Evolutionary conservation across 2,888 invertebrate genomes (phyloP).

Genomic region (Trimorus sp.): DNA sequence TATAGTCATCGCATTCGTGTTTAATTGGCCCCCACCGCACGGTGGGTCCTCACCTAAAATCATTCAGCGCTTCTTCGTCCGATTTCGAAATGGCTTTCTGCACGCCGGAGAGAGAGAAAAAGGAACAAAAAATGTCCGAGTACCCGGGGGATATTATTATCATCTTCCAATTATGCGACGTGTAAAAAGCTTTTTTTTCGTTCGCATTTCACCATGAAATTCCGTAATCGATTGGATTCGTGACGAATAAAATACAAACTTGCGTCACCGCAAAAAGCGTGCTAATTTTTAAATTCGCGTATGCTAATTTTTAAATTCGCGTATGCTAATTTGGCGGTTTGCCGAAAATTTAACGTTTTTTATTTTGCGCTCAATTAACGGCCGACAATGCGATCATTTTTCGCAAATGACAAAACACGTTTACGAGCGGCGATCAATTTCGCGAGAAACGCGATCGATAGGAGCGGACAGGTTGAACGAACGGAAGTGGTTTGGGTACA

Average conservation of each 20-base stretch:
- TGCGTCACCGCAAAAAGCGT: constrained; percentile 15
- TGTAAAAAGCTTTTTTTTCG: constrained; percentile 45
- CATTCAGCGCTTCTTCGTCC: constrained; percentile 49
- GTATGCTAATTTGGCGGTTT: constrained; percentile 10
- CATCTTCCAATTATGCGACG: constrained; percentile 52
- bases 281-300: no score
- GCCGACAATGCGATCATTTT: neutral
- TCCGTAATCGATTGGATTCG: constrained; percentile 49
- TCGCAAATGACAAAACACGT: constrained; percentile 10
- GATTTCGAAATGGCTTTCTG: constrained; percentile 53
- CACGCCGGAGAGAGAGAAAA: constrained; percentile 23
- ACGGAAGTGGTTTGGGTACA: no score
- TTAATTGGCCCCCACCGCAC: constrained; percentile 55
- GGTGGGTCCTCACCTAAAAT: constrained; percentile 42
- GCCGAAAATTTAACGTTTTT: no score
- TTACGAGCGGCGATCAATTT: constrained; percentile 10
- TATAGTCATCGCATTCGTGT: constrained; percentile 59
- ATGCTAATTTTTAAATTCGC: no score
- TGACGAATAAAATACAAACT: constrained; percentile 30
- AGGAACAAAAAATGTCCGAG: constrained; percentile 30
- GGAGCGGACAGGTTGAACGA: no score
- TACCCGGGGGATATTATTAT: constrained; percentile 52
- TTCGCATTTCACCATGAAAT: constrained; percentile 40
- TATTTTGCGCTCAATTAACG: no score
- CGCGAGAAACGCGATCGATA: neutral